Conservation (phyloP, 2,113 vertebrate species). For the Ardeotis arabs region DNA sequence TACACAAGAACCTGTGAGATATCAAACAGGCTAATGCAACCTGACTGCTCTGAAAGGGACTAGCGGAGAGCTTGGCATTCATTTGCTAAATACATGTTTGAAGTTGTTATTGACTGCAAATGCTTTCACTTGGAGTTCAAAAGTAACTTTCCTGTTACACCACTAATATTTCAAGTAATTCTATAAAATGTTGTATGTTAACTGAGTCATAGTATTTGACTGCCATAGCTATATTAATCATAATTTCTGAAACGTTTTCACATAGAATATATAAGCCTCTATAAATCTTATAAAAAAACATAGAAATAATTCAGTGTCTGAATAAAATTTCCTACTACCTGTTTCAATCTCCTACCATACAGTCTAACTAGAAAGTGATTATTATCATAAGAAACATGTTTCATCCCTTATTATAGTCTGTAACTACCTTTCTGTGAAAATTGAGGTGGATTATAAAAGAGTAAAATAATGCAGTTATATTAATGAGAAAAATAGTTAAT, state of each 20-base stretch:
- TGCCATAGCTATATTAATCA: neutral
- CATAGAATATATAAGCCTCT: constrained; percentile 16
- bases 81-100: constrained; percentile 24
- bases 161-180: constrained; percentile 3
- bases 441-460: neutral
- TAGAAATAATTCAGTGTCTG: constrained; percentile 1
- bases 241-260: constrained; percentile 35
- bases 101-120: constrained; percentile 16
- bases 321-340: neutral
- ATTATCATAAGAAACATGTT: neutral
- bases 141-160: constrained; percentile 10
- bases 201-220: neutral
- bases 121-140: neutral
- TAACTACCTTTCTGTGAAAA: neutral
- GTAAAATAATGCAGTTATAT: neutral
- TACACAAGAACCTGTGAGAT: neutral
- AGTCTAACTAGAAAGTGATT: constrained; percentile 1
- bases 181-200: neutral
- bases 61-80: neutral
- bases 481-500: neutral
- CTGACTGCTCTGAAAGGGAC: neutral
- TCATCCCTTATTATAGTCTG: neutral
- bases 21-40: constrained; percentile 26
- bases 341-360: constrained; percentile 11
- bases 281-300: constrained; percentile 26